Evolutionary conservation across 2,797 vertebrate species (phyloP).

Genomic region (Merluccius polli): DNA sequence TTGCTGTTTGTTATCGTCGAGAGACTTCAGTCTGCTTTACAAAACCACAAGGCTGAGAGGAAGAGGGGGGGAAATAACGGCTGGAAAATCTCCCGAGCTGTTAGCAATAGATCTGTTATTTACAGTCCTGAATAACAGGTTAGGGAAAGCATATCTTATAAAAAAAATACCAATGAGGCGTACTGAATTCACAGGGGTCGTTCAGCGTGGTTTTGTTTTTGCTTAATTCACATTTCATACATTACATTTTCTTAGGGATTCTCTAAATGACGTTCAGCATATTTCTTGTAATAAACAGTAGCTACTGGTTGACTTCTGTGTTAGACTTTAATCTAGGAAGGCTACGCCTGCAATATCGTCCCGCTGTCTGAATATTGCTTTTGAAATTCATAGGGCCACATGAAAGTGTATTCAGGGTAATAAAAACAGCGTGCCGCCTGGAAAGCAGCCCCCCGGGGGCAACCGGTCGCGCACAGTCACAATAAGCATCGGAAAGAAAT

Average conservation of each 20-base stretch:
- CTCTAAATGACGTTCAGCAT: neutral
- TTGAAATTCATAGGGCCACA: neutral
- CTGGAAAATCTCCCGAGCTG: conserved; percentile 8
- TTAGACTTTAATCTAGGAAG: neutral
- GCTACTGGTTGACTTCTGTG: neutral
- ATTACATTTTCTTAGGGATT: neutral
- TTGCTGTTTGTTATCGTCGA: conserved; percentile 40
- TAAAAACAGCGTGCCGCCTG: neutral
- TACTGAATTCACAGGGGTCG: neutral
- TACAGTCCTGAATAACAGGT: neutral
- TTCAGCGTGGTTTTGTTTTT: neutral
- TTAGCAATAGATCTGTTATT: neutral
- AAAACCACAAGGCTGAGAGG: conserved; percentile 43
- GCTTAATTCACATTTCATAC: neutral
- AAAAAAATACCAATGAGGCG: neutral
- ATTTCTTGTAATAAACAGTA: neutral
- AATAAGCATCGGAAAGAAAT: neutral
- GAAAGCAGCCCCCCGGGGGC: neutral
- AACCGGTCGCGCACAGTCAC: neutral
- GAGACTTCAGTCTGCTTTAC: conserved; percentile 51
- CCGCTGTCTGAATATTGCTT: neutral
- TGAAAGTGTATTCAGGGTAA: neutral
- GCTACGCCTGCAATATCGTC: neutral
- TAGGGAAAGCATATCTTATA: neutral
- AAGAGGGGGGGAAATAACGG: conserved; percentile 22